phyloP scores from a whole-genome alignment of 2,888 invertebrate genomes.

The Chalcis sispes region DNA sequence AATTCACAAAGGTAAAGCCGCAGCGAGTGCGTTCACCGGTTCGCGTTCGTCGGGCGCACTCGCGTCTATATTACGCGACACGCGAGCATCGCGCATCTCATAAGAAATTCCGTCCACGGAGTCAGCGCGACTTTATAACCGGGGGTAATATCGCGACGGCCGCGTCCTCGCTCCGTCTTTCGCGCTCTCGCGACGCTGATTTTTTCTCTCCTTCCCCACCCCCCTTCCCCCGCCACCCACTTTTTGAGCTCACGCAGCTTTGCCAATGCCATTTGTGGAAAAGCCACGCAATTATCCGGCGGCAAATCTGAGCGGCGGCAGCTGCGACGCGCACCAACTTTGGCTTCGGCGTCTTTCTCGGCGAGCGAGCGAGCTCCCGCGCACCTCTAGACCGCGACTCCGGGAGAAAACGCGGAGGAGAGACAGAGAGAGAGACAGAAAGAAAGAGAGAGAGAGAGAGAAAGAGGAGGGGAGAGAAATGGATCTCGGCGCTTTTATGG shows the following conservation, averaged over 20 bases:
- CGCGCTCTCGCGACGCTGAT: not conserved
- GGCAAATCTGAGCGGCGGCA: conserved; percentile 72
- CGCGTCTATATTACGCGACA: no score
- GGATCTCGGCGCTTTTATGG: conserved; percentile 64
- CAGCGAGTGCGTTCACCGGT: conserved; percentile 34
- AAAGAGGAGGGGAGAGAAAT: conserved; percentile 40
- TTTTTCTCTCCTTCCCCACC: not conserved
- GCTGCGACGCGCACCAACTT: conserved; percentile 70
- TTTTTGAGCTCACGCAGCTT: conserved; percentile 52
- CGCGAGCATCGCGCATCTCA: conserved; percentile 37
- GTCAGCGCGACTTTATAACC: conserved; percentile 59
- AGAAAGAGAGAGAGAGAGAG: conserved; percentile 20
- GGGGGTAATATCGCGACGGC: not conserved
- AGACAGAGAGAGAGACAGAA: conserved; percentile 29
- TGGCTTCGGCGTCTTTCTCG: conserved; percentile 61
- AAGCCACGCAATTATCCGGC: conserved; percentile 73
- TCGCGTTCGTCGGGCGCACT: no score
- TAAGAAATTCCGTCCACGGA: conserved; percentile 65
- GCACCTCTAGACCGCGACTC: not conserved
- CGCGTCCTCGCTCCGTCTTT: not conserved
- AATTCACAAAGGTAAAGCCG: not conserved
- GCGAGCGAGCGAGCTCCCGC: conserved; percentile 39
- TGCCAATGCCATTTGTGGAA: conserved; percentile 70
- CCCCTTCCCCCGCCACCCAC: conserved; percentile 33
- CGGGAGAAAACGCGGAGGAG: conserved; percentile 18